Percentiles rank a stretch among this genome's conserved stretches.
phyloP scores from a whole-genome alignment of 2,113 vertebrate genomes.

The Craseonycteris thonglongyai region DNA sequence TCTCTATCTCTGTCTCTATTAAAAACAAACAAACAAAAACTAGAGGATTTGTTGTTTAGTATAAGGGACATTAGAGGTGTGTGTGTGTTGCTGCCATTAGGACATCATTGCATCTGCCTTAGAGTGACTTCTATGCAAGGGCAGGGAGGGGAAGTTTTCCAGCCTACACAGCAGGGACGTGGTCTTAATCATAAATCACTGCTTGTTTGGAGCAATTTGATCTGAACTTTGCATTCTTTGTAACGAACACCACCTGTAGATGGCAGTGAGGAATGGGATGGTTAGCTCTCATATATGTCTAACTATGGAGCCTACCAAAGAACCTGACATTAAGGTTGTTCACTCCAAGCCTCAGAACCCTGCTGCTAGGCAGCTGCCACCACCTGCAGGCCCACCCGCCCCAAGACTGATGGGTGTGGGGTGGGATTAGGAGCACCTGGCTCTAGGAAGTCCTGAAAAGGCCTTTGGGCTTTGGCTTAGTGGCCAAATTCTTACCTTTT shows the following conservation, averaged over 20 bases:
- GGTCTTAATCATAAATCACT: not conserved
- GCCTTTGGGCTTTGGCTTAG: not conserved
- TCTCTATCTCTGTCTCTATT: too few relatives aligned
- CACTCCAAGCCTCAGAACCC: not conserved
- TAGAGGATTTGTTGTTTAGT: not conserved
- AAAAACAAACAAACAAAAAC: too few relatives aligned
- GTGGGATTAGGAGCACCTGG: not conserved
- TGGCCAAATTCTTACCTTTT: not conserved
- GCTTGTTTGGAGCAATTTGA: not conserved
- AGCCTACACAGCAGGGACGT: not conserved
- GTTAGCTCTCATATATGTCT: not conserved
- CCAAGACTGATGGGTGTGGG: not conserved
- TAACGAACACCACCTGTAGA: not conserved
- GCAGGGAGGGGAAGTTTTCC: not conserved
- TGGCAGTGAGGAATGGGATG: accelerated
- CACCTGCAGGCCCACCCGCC: not conserved
- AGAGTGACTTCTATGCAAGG: not conserved
- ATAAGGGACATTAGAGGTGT: not conserved
- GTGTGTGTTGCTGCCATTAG: not conserved
- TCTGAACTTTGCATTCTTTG: not conserved
- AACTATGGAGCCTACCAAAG: not conserved
- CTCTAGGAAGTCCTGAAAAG: not conserved
- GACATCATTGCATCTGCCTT: not conserved
- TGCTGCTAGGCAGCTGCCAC: not conserved
- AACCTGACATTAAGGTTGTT: not conserved